Percentiles rank a stretch among this genome's conserved stretches.
These are phyloP conservation scores for Drosophila paulistorum DNA, from an alignment of 1,140 invertebrate species.

Conservation along the genomic window DNA sequence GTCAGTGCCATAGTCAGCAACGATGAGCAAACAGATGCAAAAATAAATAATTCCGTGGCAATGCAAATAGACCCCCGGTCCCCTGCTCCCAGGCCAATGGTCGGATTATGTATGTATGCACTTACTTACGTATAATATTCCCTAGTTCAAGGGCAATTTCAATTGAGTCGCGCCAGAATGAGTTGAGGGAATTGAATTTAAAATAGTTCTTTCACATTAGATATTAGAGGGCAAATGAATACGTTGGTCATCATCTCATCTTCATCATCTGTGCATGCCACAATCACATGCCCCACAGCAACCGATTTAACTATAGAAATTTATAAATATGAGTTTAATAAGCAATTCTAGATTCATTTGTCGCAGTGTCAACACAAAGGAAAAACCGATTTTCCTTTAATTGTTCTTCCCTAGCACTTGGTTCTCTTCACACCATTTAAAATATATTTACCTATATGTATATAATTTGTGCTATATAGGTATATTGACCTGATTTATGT, in stretches of 20 bases:
- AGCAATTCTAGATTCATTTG: neutral
- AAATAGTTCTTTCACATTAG: constrained; percentile 11
- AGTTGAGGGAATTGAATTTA: constrained; percentile 17
- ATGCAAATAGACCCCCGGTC: neutral
- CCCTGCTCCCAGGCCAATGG: neutral
- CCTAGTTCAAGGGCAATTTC: constrained; percentile 12
- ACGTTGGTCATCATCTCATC: neutral
- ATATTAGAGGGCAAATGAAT: constrained; percentile 4
- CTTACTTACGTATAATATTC: constrained; percentile 3
- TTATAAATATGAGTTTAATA: constrained; percentile 8
- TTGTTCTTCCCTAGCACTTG: neutral
- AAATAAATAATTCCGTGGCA: constrained; percentile 12
- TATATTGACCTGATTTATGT: constrained; percentile 8
- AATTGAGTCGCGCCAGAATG: constrained; percentile 6
- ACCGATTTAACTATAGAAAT: neutral
- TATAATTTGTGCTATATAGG: neutral
- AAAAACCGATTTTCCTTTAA: neutral
- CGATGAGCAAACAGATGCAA: constrained; percentile 15
- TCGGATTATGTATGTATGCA: no score
- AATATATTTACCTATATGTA: neutral
- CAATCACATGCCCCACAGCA: neutral
- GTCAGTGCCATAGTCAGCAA: neutral
- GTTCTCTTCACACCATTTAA: neutral
- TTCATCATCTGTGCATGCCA: constrained; percentile 7
- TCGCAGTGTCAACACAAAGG: neutral